Conservation (phyloP, 2,797 vertebrate genomes). For the Buphagus erythrorhynchus region DNA sequence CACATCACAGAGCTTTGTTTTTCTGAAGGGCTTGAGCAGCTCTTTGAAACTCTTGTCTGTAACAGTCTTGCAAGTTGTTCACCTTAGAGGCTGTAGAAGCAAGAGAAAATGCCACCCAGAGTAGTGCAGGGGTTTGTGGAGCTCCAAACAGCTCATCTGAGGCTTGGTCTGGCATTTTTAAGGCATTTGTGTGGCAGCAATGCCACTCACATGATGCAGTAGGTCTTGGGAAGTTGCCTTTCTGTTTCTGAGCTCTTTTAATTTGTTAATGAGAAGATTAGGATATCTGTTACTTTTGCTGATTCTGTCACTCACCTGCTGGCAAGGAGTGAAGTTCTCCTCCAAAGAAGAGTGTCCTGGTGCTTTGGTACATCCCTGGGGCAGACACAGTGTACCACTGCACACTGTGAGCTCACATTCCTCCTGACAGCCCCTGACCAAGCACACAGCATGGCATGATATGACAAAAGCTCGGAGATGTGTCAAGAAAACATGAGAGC, state of each 20-base stretch:
- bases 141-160: background rate
- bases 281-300: background rate
- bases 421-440: fast-evolving
- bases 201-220: background rate
- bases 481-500: background rate
- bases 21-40: background rate
- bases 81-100: background rate
- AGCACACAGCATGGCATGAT: fast-evolving
- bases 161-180: background rate
- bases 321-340: background rate
- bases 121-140: background rate
- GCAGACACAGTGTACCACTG: fast-evolving
- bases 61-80: background rate
- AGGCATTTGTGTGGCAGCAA: background rate
- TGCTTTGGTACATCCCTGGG: background rate
- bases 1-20: background rate
- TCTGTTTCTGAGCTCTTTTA: background rate
- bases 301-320: background rate
- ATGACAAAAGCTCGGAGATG: background rate
- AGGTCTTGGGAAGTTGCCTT: background rate
- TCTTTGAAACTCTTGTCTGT: background rate
- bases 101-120: background rate
- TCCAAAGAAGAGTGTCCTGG: background rate
- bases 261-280: background rate
- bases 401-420: background rate